These are phyloP conservation scores for Poecilobothrus nobilitatus DNA, from an alignment of 2,888 invertebrate genomes.

Conservation along the genomic window DNA sequence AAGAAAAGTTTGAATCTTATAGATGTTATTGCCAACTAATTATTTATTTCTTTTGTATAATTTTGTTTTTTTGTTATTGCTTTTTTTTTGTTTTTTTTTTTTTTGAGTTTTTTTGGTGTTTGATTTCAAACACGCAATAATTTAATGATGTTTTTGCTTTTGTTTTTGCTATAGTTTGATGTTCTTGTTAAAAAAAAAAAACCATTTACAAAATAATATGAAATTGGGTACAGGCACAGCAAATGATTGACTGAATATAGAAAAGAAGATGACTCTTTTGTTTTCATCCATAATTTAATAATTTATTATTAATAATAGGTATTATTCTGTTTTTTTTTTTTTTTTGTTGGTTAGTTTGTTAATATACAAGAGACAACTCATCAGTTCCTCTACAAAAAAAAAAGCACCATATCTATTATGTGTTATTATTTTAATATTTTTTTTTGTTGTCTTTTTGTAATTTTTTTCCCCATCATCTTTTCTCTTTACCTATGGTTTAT, in stretches of 20 bases:
- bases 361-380: neutral
- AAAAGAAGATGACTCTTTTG: neutral
- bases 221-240: neutral
- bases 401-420: neutral
- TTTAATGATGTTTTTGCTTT: neutral
- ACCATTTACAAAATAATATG: no score
- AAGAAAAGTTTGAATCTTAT: no score
- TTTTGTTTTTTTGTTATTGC: neutral
- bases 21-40: no score
- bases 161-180: neutral
- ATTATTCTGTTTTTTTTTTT: neutral
- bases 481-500: no score
- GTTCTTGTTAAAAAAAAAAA: no score
- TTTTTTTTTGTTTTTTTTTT: neutral
- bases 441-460: neutral
- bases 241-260: neutral
- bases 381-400: neutral
- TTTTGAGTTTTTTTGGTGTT: neutral
- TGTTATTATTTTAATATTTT: neutral
- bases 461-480: neutral
- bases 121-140: conserved; percentile 3
- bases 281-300: neutral
- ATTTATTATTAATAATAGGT: neutral
- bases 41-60: neutral
- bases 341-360: no score